A percentile compares a stretch with the other conserved stretches of the same genome.
These are phyloP conservation scores for Melipona beecheii DNA, from an alignment of 2,888 invertebrate species.

Conservation along the genomic window DNA sequence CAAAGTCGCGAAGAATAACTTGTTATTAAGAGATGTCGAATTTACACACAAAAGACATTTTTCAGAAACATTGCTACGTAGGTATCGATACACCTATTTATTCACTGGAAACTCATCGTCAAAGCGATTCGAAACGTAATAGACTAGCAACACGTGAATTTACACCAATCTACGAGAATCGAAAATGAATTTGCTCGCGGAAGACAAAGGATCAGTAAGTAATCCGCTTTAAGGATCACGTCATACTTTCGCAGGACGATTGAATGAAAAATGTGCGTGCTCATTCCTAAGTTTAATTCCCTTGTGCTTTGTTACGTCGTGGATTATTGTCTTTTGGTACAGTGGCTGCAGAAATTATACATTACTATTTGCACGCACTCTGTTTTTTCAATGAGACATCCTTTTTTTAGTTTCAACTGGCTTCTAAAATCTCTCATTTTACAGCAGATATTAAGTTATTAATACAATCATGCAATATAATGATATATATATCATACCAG, in stretches of 20 bases:
- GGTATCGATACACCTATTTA: not conserved
- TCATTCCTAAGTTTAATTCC: not conserved
- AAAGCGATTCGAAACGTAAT: not conserved
- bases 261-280: not conserved
- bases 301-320: not conserved
- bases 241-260: not conserved
- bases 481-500: too few species aligned
- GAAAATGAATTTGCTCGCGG: not conserved
- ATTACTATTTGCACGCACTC: not conserved
- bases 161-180: slow-evolving; percentile 18
- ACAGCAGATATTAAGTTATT: too few species aligned
- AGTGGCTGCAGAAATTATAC: too few species aligned
- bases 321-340: not conserved
- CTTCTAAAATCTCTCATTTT: too few species aligned
- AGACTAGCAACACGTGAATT: not conserved
- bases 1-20: not conserved
- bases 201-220: not conserved
- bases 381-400: not conserved
- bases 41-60: not conserved
- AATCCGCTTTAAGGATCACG: not conserved
- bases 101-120: too few species aligned
- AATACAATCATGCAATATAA: too few species aligned
- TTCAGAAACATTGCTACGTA: not conserved
- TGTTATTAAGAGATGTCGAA: not conserved
- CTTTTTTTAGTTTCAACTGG: too few species aligned